Base-by-base conservation (phyloP, 1,140 invertebrate species). In the Neocloeon triangulifer region DNA sequence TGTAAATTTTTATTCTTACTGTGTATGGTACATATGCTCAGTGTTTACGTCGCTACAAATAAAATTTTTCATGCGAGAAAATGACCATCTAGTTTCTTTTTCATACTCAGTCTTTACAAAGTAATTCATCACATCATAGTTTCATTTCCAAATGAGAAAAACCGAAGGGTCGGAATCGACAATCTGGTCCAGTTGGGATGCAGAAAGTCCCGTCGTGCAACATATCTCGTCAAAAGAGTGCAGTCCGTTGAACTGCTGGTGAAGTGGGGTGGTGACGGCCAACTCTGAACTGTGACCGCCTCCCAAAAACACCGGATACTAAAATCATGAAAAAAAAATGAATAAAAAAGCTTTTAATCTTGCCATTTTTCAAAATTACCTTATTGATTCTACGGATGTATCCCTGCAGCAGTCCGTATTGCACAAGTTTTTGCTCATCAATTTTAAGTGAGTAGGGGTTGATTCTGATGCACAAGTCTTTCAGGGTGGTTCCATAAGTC, bases 141-240 rank as follows among this genome's bases (percentile, higher is more conserved):
- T 58, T 52, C 38, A 89, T 52, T 85, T 85, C 71, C 75, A 85
- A 38, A 86, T 69, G 39, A 85, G 61, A 29, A 75, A 60, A 27
- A 89, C 66, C 52, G 76, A 77, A 15, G 80, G 66, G 56, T 91
- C 84, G 37, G 66, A 66, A 41, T 91, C 85, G 5, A 91, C 69
- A 33, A 76, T 67, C 38, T 82, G 75, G 46, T 91, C 81, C 18
- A 94, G 61, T 40, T 84, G 74, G 28, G 70, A 62, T 15, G 73
- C 60, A 32, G 69, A 73, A 25, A 85, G 54, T n/a, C 76, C 73
- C n/a, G 73, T 73, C 34, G 69, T 62, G 47, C 81, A 82, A 45
- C 85, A 89, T 43, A 92, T 86, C 56, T 88, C 78, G 56, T 92
- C 85, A 26, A 76, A 69, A 44, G 68, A 81, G 25, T 73, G 68